Conservation (phyloP, 2,797 vertebrate species). For the Trachurus trachurus region DNA sequence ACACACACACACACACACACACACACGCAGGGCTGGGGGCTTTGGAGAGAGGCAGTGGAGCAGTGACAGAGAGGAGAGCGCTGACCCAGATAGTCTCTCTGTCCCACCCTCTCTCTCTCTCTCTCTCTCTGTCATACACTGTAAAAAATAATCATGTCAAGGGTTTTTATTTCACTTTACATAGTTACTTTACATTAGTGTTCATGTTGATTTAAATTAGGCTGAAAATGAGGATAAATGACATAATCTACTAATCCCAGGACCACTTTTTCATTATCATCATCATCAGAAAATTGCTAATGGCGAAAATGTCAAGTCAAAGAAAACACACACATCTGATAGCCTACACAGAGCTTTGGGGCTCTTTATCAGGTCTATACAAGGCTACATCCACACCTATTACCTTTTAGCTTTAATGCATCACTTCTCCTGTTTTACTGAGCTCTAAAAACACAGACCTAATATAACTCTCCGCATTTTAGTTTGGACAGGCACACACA, state of each 20-base stretch:
- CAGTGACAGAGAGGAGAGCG: slow-evolving; percentile 69
- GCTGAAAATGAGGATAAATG: neutral
- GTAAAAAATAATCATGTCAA: slow-evolving; percentile 42
- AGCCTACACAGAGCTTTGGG: too few species aligned
- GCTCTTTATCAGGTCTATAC: too few species aligned
- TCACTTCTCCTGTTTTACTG: too few species aligned
- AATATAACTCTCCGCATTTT: too few species aligned
- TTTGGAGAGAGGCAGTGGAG: slow-evolving; percentile 62
- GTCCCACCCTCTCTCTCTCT: slow-evolving; percentile 66
- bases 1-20: too few species aligned
- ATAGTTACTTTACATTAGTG: too few species aligned
- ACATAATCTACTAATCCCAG: neutral
- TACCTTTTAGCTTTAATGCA: too few species aligned
- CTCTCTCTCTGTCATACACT: slow-evolving; percentile 44
- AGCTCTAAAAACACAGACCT: too few species aligned
- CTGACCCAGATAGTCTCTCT: slow-evolving; percentile 79
- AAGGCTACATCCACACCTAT: too few species aligned
- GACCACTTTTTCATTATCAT: too few species aligned
- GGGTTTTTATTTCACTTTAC: slow-evolving; percentile 13
- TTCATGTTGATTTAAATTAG: neutral
- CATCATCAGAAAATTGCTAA: neutral
- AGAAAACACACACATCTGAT: neutral
- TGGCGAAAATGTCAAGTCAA: neutral
- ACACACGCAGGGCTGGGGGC: slow-evolving; percentile 53
- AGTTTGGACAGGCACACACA: too few species aligned